Conservation (phyloP, 2,113 vertebrate genomes). For the Menura novaehollandiae region DNA sequence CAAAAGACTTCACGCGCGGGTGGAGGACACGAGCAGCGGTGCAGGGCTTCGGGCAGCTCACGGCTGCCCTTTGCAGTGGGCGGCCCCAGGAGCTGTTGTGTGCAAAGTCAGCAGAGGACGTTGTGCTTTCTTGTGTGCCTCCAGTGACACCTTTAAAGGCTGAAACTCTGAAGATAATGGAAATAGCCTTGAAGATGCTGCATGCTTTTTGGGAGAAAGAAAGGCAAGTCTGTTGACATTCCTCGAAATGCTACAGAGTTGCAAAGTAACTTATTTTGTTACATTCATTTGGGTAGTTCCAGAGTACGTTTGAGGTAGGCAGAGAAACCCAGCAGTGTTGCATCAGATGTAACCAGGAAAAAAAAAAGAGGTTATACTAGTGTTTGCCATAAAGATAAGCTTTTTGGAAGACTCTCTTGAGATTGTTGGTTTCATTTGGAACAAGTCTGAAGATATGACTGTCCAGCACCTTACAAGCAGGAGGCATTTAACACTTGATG, state of each 20-base stretch:
- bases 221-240: neutral
- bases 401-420: neutral
- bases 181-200: neutral
- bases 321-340: neutral
- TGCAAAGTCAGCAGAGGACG: fast-evolving
- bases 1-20: neutral
- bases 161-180: neutral
- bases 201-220: neutral
- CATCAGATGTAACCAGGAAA: neutral
- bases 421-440: neutral
- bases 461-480: neutral
- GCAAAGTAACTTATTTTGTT: neutral
- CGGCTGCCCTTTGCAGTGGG: neutral
- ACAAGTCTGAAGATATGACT: neutral
- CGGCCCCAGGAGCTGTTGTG: neutral
- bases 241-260: neutral
- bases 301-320: neutral
- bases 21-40: neutral
- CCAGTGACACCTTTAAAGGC: neutral
- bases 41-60: neutral
- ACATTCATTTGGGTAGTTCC: neutral
- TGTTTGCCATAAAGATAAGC: neutral
- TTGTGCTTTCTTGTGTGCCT: neutral
- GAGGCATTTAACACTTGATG: neutral
- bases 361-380: neutral